phyloP scores from a whole-genome alignment of 2,797 vertebrate genomes.

The Pseudochirops cupreus region DNA sequence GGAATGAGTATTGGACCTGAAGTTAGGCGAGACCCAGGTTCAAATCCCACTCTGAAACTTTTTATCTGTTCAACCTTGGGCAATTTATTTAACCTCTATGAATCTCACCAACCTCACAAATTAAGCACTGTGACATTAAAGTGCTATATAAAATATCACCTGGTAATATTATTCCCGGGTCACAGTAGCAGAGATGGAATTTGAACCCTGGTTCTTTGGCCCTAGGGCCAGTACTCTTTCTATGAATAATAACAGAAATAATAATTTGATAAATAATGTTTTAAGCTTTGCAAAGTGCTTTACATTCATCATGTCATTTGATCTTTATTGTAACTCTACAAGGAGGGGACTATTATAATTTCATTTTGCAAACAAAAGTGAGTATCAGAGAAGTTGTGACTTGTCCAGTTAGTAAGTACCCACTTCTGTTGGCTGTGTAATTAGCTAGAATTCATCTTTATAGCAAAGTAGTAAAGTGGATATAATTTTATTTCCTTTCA shows the following conservation, averaged over 20 bases:
- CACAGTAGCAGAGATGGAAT: not conserved
- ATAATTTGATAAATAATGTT: not conserved
- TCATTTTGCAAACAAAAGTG: not conserved
- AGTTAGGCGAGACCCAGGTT: not conserved
- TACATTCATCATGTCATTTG: not conserved
- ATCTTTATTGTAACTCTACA: not conserved
- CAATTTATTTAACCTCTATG: not conserved
- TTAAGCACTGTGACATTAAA: not conserved
- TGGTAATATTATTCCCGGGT: not conserved
- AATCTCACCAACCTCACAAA: not conserved
- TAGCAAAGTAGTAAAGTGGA: not conserved
- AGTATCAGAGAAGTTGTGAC: not conserved
- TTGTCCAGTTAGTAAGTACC: not conserved
- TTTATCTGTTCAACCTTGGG: not conserved
- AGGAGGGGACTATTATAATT: not conserved
- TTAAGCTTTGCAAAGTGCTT: not conserved
- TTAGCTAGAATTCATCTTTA: not conserved
- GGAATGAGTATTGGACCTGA: not conserved
- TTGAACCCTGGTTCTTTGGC: not conserved
- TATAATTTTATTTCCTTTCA: not conserved
- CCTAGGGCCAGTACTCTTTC: not conserved
- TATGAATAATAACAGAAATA: not conserved
- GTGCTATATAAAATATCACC: not conserved
- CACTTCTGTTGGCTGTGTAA: not conserved
- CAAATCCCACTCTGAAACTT: not conserved